These are phyloP conservation scores for Sciurus niger DNA, from an alignment of 2,113 vertebrate species.

Conservation along the genomic window DNA sequence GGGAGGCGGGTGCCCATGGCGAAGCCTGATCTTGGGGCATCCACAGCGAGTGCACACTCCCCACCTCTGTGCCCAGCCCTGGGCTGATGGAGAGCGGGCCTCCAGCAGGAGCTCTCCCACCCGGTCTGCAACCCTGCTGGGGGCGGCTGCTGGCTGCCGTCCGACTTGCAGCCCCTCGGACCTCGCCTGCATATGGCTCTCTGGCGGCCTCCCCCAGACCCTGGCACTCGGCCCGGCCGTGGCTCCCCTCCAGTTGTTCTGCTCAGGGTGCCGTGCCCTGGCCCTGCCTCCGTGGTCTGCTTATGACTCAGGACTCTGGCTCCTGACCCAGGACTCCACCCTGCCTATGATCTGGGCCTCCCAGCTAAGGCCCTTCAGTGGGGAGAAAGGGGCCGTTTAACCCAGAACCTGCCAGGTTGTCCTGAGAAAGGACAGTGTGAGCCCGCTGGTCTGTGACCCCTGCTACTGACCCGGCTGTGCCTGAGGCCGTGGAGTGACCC, in stretches of 20 bases:
- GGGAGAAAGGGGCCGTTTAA: background rate
- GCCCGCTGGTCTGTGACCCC: background rate
- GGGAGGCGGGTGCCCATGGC: background rate
- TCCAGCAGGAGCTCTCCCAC: background rate
- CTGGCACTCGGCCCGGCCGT: background rate
- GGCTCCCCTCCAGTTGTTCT: constrained; percentile 44
- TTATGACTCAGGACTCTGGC: constrained; percentile 72
- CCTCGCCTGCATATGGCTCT: background rate
- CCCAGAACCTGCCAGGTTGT: background rate
- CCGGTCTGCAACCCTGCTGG: background rate
- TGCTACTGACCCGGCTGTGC: background rate
- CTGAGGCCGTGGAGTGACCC: background rate
- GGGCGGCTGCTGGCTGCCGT: background rate
- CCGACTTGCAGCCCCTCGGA: background rate
- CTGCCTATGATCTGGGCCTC: constrained; percentile 16
- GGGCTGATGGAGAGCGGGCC: background rate
- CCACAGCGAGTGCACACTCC: rapidly evolving
- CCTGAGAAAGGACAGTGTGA: too few relatives aligned
- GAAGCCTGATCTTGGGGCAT: background rate
- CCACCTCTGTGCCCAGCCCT: background rate
- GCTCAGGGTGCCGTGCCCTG: background rate
- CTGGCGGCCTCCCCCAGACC: background rate
- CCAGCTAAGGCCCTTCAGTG: background rate
- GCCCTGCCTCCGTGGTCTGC: constrained; percentile 35
- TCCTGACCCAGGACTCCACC: constrained; percentile 54